Percentiles rank a stretch among this genome's conserved stretches.
phyloP scores from a whole-genome alignment of 2,888 invertebrate genomes.

The Lutraria lutraria region DNA sequence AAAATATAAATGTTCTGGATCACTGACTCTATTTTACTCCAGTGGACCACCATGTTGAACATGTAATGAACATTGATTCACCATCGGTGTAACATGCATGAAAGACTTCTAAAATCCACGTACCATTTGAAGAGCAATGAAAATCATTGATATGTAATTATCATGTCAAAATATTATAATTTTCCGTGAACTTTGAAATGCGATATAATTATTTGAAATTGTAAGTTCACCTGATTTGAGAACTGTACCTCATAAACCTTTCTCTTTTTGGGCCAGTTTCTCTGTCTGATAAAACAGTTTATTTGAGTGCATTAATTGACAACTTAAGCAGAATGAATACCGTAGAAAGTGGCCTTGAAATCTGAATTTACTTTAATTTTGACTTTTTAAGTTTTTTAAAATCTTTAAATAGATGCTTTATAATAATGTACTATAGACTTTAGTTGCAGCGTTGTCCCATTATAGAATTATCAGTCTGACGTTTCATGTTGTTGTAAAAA shows the following conservation, averaged over 20 bases:
- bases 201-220: constrained; percentile 1
- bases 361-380: too few species aligned
- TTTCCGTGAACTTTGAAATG: not conserved
- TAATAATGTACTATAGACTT: too few species aligned
- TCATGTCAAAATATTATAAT: constrained; percentile 20
- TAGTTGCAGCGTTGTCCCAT: too few species aligned
- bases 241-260: not conserved
- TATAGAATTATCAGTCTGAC: too few species aligned
- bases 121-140: not conserved
- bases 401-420: too few species aligned
- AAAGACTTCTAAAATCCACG: not conserved
- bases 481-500: too few species aligned
- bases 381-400: too few species aligned
- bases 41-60: not conserved
- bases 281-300: not conserved
- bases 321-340: too few species aligned
- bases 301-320: too few species aligned
- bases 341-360: too few species aligned
- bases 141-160: constrained; percentile 24
- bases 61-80: not conserved
- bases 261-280: not conserved
- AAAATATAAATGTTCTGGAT: not conserved
- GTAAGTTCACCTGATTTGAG: not conserved
- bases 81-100: not conserved
- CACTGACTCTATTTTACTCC: not conserved